Conservation (phyloP, 2,113 vertebrate genomes). For the Herpailurus yagouaroundi region DNA sequence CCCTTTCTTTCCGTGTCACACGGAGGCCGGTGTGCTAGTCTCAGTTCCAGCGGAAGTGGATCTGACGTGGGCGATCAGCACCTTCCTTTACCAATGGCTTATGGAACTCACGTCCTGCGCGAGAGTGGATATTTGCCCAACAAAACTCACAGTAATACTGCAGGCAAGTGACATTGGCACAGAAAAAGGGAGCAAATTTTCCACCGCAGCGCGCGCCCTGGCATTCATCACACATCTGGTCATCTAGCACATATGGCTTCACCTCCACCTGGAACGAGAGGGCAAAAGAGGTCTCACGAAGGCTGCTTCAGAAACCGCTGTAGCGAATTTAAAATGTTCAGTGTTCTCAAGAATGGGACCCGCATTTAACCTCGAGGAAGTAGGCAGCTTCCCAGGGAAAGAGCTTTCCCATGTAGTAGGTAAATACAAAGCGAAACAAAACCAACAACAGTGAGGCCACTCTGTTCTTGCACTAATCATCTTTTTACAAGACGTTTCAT, state of each 20-base stretch:
- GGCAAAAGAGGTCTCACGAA: background rate
- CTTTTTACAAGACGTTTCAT: background rate
- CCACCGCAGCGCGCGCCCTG: slow-evolving; percentile 97
- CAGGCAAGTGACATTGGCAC: slow-evolving; percentile 99
- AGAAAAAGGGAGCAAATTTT: slow-evolving; percentile 98
- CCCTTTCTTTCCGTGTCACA: slow-evolving; percentile 84
- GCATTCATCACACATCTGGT: slow-evolving; percentile 99
- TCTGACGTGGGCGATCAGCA: slow-evolving; percentile 97
- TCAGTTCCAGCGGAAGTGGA: slow-evolving; percentile 99
- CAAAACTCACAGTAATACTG: slow-evolving; percentile 99
- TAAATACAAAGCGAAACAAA: background rate
- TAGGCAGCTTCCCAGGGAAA: background rate
- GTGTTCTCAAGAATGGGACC: background rate
- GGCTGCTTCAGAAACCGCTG: background rate
- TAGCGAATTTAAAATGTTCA: background rate
- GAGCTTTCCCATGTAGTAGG: background rate
- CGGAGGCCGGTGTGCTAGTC: slow-evolving; percentile 84
- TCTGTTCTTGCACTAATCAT: background rate
- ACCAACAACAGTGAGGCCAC: background rate
- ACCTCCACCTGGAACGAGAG: slow-evolving; percentile 92
- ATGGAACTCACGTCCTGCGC: slow-evolving; percentile 98
- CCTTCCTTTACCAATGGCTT: slow-evolving; percentile 99
- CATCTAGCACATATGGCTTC: slow-evolving; percentile 98
- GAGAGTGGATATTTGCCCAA: slow-evolving; percentile 99
- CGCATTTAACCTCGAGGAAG: background rate